Evolutionary conservation across 2,113 vertebrate genomes (phyloP).

Genomic region (Hirundichthys speculiger): DNA sequence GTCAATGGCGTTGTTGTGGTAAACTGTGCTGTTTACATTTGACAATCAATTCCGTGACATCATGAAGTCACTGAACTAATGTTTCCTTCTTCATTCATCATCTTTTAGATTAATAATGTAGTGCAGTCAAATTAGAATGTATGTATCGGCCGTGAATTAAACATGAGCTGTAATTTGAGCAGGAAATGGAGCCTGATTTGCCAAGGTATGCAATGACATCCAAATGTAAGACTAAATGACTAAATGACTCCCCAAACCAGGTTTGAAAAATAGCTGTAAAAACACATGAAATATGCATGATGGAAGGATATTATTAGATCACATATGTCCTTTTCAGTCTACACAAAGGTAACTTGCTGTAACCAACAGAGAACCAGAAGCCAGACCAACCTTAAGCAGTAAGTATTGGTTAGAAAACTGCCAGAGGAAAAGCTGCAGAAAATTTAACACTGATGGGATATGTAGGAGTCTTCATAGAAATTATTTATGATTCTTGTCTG

Average conservation of each 20-base stretch:
- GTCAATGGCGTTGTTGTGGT: slow-evolving; percentile 44
- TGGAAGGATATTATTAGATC: slow-evolving; percentile 73
- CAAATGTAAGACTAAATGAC: slow-evolving; percentile 74
- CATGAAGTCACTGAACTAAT: slow-evolving; percentile 57
- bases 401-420: slow-evolving; percentile 34
- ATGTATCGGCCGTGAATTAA: slow-evolving; percentile 75
- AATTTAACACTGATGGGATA: slow-evolving; percentile 1
- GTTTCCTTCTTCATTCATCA: slow-evolving; percentile 59
- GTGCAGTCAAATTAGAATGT: slow-evolving; percentile 73
- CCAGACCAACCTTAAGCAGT: slow-evolving; percentile 25
- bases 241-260: slow-evolving; percentile 74
- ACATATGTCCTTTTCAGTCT: slow-evolving; percentile 71
- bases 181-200: slow-evolving; percentile 78
- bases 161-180: slow-evolving; percentile 76
- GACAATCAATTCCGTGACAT: slow-evolving; percentile 23
- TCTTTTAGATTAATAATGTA: slow-evolving; percentile 72
- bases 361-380: slow-evolving; percentile 52
- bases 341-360: slow-evolving; percentile 67
- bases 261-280: slow-evolving; percentile 76
- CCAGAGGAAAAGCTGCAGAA: slow-evolving; percentile 11
- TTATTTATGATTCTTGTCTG: slow-evolving; percentile 33
- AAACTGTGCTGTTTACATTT: slow-evolving; percentile 56
- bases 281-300: slow-evolving; percentile 81
- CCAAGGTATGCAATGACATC: slow-evolving; percentile 70
- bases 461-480: slow-evolving; percentile 14